Evolutionary conservation across 2,888 invertebrate genomes (phyloP).

Genomic region (Sicus ferrugineus): DNA sequence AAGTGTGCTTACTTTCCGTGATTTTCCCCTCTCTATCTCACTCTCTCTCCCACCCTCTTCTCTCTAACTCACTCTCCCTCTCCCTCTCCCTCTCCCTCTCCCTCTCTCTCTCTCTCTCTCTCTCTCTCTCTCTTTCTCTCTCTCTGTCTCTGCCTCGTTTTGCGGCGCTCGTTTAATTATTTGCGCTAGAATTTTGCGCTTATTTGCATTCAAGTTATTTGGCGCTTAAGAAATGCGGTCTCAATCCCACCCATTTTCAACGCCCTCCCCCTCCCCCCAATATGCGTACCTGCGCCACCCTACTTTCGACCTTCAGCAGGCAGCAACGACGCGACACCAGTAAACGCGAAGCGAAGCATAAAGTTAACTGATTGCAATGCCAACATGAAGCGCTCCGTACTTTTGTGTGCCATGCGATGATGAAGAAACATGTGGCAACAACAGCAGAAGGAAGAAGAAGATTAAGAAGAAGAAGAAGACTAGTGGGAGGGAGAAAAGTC

Average conservation of each 20-base stretch:
- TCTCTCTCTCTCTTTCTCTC: not conserved
- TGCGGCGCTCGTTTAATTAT: conserved; percentile 27
- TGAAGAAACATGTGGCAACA: conserved; percentile 55
- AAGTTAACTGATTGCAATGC: conserved; percentile 23
- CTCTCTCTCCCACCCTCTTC: not conserved
- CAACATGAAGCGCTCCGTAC: too few relatives aligned
- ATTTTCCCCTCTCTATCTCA: too few relatives aligned
- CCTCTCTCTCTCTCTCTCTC: too few relatives aligned
- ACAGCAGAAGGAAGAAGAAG: too few relatives aligned
- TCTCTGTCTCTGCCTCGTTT: not conserved
- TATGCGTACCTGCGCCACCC: conserved; percentile 20
- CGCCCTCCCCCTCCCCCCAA: not conserved
- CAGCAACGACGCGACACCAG: conserved; percentile 36
- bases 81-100: not conserved
- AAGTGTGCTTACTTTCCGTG: too few relatives aligned
- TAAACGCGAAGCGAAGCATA: conserved; percentile 18
- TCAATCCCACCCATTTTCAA: conserved; percentile 34
- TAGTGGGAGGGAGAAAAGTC: not conserved
- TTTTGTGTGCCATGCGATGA: conserved; percentile 44
- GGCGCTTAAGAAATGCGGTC: conserved; percentile 18
- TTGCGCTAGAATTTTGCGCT: conserved; percentile 52
- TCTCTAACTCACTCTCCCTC: not conserved
- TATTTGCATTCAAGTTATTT: conserved; percentile 49
- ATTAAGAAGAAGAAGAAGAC: conserved; percentile 26
- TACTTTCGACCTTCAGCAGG: not conserved